These are phyloP conservation scores for Pseudochirops corinnae DNA, from an alignment of 2,797 vertebrate genomes.

Conservation along the genomic window DNA sequence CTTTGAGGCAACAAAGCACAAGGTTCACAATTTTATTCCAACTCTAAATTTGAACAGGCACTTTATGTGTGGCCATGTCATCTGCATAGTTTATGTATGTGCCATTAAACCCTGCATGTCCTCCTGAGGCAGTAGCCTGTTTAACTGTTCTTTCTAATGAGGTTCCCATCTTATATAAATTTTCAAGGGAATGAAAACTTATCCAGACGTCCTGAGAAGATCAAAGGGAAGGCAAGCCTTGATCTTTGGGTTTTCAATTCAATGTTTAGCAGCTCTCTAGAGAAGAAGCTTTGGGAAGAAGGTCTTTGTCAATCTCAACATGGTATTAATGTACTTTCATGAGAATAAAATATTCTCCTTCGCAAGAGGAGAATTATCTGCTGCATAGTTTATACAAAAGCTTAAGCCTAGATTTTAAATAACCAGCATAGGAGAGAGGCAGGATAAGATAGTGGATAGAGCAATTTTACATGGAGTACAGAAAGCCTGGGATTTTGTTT, in stretches of 20 bases:
- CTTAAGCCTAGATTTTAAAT: conserved; percentile 26
- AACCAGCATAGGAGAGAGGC: background rate
- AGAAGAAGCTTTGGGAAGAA: conserved; percentile 32
- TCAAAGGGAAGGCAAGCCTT: conserved; percentile 75
- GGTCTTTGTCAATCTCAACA: conserved; percentile 17
- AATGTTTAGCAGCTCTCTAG: conserved; percentile 46
- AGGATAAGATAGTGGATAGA: background rate
- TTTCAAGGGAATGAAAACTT: conserved; percentile 52
- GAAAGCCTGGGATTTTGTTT: background rate
- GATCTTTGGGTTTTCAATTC: conserved; percentile 53
- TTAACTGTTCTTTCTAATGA: conserved; percentile 53
- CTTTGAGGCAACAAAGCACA: background rate
- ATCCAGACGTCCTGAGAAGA: conserved; percentile 58
- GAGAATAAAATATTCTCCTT: conserved; percentile 29
- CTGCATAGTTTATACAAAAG: conserved; percentile 37
- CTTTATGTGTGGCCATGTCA: background rate
- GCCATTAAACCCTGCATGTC: conserved; percentile 4
- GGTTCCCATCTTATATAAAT: conserved; percentile 59
- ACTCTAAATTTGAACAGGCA: conserved; percentile 5
- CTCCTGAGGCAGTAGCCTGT: background rate
- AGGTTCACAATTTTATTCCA: background rate
- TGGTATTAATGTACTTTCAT: conserved; percentile 13
- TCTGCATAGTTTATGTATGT: conserved; percentile 5
- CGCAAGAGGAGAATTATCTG: background rate
- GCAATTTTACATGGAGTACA: background rate